Percentiles rank a stretch among this genome's conserved stretches.
These are phyloP conservation scores for Gobius niger DNA, from an alignment of 2,113 vertebrate species.

Conservation along the genomic window DNA sequence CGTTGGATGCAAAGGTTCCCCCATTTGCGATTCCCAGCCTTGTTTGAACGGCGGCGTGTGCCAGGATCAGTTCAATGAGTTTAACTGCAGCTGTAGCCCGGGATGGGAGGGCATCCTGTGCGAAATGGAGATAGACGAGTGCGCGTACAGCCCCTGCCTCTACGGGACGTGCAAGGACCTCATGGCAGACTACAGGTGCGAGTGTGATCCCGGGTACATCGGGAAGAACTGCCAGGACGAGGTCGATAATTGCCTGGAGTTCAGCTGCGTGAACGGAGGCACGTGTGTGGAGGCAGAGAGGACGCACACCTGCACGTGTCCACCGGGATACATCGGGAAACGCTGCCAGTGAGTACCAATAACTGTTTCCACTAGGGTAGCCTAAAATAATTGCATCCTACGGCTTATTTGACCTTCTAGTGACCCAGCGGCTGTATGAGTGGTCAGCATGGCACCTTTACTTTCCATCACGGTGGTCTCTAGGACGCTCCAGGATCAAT, in stretches of 20 bases:
- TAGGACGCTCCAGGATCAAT: too few species aligned
- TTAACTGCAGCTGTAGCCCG: slow-evolving; percentile 79
- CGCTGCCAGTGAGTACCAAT: slow-evolving; percentile 84
- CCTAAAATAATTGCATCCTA: too few species aligned
- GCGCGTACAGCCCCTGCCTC: slow-evolving; percentile 79
- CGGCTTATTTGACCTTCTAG: too few species aligned
- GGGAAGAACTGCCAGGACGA: slow-evolving; percentile 84
- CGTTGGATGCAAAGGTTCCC: slow-evolving; percentile 80
- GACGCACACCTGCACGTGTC: slow-evolving; percentile 81
- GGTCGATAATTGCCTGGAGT: slow-evolving; percentile 82
- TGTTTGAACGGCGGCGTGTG: slow-evolving; percentile 84
- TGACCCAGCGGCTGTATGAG: too few species aligned
- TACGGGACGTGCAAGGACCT: slow-evolving; percentile 80
- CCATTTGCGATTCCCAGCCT: slow-evolving; percentile 79
- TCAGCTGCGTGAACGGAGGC: slow-evolving; percentile 80
- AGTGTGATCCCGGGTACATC: slow-evolving; percentile 81
- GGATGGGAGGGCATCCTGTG: slow-evolving; percentile 86
- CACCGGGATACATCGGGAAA: slow-evolving; percentile 71
- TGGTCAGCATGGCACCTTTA: too few species aligned
- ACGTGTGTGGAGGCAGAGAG: slow-evolving; percentile 70
- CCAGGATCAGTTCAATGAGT: slow-evolving; percentile 84
- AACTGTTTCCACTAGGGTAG: too few species aligned
- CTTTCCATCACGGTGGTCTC: too few species aligned
- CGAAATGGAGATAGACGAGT: slow-evolving; percentile 80
- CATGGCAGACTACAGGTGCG: slow-evolving; percentile 82